Conservation (phyloP, 2,888 invertebrate genomes). For the Neoscelio sp. region DNA sequence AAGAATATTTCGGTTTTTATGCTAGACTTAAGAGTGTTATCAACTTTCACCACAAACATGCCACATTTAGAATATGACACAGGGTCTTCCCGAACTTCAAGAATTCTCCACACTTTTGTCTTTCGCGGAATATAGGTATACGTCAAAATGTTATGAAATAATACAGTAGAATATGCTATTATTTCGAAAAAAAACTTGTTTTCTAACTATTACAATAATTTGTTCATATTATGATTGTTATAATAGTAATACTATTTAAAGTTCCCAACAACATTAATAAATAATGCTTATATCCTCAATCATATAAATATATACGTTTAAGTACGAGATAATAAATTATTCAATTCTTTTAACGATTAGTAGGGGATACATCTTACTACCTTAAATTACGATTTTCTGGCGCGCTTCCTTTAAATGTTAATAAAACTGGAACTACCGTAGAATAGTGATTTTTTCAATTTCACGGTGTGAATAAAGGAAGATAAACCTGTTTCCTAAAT, state of each 20-base stretch:
- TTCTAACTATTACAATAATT: too few relatives aligned
- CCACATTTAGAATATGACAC: constrained; percentile 58
- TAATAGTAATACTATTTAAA: too few relatives aligned
- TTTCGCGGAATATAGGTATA: constrained; percentile 5
- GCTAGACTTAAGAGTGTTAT: constrained; percentile 53
- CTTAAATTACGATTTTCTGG: constrained; percentile 19
- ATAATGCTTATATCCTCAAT: too few relatives aligned
- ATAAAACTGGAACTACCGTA: constrained; percentile 5
- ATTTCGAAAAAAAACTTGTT: too few relatives aligned
- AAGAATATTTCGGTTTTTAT: constrained; percentile 53
- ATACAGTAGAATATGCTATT: neutral
- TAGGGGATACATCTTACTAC: neutral
- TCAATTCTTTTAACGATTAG: constrained; percentile 18
- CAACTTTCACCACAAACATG: constrained; percentile 65
- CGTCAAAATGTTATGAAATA: constrained; percentile 12
- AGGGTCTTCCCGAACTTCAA: constrained; percentile 36
- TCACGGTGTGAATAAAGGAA: constrained; percentile 2
- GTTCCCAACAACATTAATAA: too few relatives aligned
- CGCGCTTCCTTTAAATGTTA: constrained; percentile 14
- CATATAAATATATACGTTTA: constrained; percentile 1
- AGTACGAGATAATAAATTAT: constrained; percentile 1
- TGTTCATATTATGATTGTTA: too few relatives aligned
- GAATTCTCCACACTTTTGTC: constrained; percentile 37
- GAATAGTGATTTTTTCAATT: constrained; percentile 21
- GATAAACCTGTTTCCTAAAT: neutral